phyloP scores from a whole-genome alignment of 2,888 invertebrate genomes.

The Polydrusus cervinus region DNA sequence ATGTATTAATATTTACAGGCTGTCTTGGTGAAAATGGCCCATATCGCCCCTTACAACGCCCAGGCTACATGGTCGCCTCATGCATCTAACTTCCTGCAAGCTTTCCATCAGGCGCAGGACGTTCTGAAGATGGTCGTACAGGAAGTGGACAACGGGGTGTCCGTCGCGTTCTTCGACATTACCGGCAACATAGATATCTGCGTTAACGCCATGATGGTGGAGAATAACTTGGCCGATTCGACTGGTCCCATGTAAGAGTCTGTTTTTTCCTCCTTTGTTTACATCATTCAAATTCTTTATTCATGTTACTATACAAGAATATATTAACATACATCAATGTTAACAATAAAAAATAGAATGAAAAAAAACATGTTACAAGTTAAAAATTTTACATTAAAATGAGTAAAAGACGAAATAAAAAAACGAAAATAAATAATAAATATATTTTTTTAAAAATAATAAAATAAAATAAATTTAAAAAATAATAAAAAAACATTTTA shows the following conservation, averaged over 20 bases:
- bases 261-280: neutral
- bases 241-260: slow-evolving; percentile 72
- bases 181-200: slow-evolving; percentile 69
- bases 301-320: too few species aligned
- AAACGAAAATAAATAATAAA: too few species aligned
- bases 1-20: slow-evolving; percentile 64
- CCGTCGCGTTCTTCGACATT: slow-evolving; percentile 70
- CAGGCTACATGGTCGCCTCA: slow-evolving; percentile 67
- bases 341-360: too few species aligned
- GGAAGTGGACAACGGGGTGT: slow-evolving; percentile 60
- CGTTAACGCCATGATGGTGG: slow-evolving; percentile 74
- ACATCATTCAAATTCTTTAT: too few species aligned
- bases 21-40: slow-evolving; percentile 69
- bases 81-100: slow-evolving; percentile 67
- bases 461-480: too few species aligned
- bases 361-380: too few species aligned
- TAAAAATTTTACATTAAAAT: too few species aligned
- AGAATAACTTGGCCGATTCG: slow-evolving; percentile 71
- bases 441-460: too few species aligned
- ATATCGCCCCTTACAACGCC: slow-evolving; percentile 70
- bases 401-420: too few species aligned
- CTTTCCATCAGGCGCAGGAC: slow-evolving; percentile 64
- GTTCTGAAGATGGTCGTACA: slow-evolving; percentile 69
- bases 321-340: too few species aligned
- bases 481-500: too few species aligned